Evolutionary conservation across 2,888 invertebrate genomes (phyloP), one percentile per base, ranked within the genome.

Genomic region (Spodoptera exigua): DNA sequence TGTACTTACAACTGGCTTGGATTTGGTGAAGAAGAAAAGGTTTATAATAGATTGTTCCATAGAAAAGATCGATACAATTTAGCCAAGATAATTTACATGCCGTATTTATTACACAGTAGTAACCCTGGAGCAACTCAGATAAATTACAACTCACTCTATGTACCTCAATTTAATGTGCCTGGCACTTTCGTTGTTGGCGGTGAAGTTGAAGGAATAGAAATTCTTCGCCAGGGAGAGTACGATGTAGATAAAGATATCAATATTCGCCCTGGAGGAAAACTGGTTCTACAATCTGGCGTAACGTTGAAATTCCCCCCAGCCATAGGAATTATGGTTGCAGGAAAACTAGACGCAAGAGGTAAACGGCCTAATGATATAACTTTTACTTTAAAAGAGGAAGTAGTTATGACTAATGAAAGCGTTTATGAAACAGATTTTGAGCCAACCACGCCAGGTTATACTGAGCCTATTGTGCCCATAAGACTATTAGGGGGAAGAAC

Each of bases 291-390:
- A 61, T 97, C 98, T 0, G 99, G 99, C 0, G 98, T 99, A 0
- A 97, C 96, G 0, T 91, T 99, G 13, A 96, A 96, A 78, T 99
- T 99, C 89, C 97, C 98, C 54, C 97, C 99, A 1, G 96, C 98
- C 18, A 97, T 99, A 54, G 99, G 99, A 9, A 98, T 99, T 95
- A 98, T 99, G 97, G 97, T 99, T 2, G 99, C 99, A 40, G 99
- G 99, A 0, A 96, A 97, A 86, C 90, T 99, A 43, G 97, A 97
- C 79, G 98, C 98, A 0, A 95, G 96, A 78, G 98, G 98, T 0
- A 95, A 96, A 61, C 95, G 96, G 35, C 97, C 97, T 0, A 97
- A 96, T 82, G 97, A 97, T 80, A 98, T 98, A 48, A 94, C 96
- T 45, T 96, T 98, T 76, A 97, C 97, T 0, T 86, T 98, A 5